phyloP scores from a whole-genome alignment of 2,113 vertebrate genomes.

The Eleginops maclovinus region DNA sequence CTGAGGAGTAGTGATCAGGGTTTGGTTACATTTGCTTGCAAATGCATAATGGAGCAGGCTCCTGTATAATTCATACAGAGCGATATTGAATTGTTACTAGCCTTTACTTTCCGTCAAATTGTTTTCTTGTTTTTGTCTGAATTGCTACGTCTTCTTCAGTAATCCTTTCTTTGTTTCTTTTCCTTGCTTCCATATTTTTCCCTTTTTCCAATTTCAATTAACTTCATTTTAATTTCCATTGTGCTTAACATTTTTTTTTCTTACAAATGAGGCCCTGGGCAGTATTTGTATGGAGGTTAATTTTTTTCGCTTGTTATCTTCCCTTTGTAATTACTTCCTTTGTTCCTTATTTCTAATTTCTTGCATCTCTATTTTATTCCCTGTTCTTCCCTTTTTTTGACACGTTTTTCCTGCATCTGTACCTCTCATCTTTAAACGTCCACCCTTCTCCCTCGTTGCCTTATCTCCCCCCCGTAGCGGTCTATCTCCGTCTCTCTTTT shows the following conservation, averaged over 20 bases:
- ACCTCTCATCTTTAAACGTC: background rate
- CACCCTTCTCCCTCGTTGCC: conserved; percentile 23
- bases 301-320: conserved; percentile 30
- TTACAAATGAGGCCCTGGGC: conserved; percentile 10
- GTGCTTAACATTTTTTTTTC: background rate
- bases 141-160: background rate
- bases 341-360: conserved; percentile 22
- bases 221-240: conserved; percentile 7
- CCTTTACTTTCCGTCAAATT: conserved; percentile 6
- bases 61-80: conserved; percentile 58
- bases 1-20: conserved; percentile 23
- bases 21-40: conserved; percentile 60
- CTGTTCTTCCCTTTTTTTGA: background rate
- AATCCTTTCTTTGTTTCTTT: conserved; percentile 1
- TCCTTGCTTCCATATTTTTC: background rate
- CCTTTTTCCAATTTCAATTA: conserved; percentile 20
- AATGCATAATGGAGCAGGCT: conserved; percentile 46
- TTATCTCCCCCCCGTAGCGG: conserved; percentile 36
- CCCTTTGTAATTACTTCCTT: conserved; percentile 20
- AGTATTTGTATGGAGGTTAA: conserved; percentile 34
- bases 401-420: background rate
- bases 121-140: background rate
- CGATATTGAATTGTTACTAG: conserved; percentile 51
- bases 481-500: conserved; percentile 60
- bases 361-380: background rate